Evolutionary conservation across 2,797 vertebrate species (phyloP), one percentile per base, ranked within the genome.

Genomic region (Echeneis naucrates): DNA sequence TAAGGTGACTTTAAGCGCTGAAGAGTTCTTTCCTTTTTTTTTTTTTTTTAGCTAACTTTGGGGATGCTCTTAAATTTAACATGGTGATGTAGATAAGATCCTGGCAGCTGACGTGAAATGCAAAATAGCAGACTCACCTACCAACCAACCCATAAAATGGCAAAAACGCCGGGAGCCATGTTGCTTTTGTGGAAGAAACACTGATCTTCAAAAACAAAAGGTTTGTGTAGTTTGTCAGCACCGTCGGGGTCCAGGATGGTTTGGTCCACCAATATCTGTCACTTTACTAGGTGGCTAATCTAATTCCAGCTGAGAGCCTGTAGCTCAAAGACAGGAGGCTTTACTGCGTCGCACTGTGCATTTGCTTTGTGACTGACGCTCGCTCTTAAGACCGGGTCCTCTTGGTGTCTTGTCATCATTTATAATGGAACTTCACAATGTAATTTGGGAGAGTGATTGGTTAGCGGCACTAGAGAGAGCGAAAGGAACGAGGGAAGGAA

Each of bases 361-460:
- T 72, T 67, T 66, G 38, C 44, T 26, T 65, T 55, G 38, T 63
- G 77, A 78, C 66, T 62, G 27, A 55, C 59, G 48, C 32, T 14
- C 5, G 38, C 27, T 73, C 53, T 56, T 40, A 6, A 30, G 40
- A 12, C 21, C 37, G 19, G 55, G 60, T 62, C 67, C n/a, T 54
- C 48, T 35, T 17, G 4, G 24, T 64, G 77, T 38, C 66, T 63
- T 78, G 69, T 72, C 78, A 42, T 85, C 64, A 24, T 85, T 86
- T 55, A 80, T 81, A 73, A 83, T 74, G 44, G 61, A 56, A 56
- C 70, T 47, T 19, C 16, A 64, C 27, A 81, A 83, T 78, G 67
- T 24, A 71, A 85, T 86, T 71, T 75, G 35, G 40, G 55, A 68
- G 71, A 87, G 80, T 69, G 73, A 77, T 65, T 68, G 83, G 62